Conservation (phyloP, 2,113 vertebrate species). For the Myiozetetes cayanensis region DNA sequence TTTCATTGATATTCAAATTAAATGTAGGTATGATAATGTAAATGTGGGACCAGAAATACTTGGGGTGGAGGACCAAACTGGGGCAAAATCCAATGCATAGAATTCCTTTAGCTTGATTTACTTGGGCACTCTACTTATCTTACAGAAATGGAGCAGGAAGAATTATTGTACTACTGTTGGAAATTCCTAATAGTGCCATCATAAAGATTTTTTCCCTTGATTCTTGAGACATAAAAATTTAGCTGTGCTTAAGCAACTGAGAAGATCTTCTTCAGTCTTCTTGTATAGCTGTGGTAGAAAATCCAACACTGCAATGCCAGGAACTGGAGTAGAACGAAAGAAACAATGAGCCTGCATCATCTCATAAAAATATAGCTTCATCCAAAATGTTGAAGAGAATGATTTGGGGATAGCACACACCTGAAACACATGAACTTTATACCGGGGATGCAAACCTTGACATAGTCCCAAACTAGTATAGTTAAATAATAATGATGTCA, state of each 20-base stretch:
- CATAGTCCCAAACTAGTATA: neutral
- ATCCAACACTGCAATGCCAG: neutral
- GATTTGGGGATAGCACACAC: neutral
- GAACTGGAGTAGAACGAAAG: neutral
- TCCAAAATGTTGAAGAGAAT: neutral
- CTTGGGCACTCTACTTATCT: neutral
- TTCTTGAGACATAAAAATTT: neutral
- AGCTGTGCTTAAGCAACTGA: neutral
- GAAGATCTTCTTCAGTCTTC: neutral
- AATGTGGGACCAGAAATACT: neutral
- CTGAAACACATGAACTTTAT: fast-evolving
- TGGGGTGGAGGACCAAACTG: neutral
- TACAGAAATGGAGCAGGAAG: neutral
- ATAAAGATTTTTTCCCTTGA: neutral
- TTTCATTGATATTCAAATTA: neutral
- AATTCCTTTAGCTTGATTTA: neutral
- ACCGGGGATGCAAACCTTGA: neutral
- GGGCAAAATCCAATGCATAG: neutral
- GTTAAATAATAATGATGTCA: neutral
- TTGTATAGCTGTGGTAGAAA: neutral
- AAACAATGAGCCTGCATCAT: neutral
- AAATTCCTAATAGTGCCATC: neutral
- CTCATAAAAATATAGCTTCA: neutral
- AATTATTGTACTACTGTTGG: neutral
- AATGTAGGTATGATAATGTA: neutral